These are phyloP conservation scores for Hestina assimilis DNA, from an alignment of 1,140 invertebrate species.

Conservation along the genomic window DNA sequence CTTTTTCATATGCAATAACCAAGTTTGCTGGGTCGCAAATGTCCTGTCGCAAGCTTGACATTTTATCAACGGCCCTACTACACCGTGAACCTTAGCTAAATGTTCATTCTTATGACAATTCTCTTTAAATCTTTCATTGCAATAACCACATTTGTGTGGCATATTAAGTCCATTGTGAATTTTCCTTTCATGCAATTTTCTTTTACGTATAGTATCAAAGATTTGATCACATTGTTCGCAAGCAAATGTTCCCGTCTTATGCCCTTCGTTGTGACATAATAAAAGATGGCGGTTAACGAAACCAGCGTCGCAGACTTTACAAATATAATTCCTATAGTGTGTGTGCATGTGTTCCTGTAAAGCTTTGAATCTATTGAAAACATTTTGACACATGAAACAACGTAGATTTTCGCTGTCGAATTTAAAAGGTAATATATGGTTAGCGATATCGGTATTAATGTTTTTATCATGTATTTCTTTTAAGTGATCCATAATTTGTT, in stretches of 20 bases:
- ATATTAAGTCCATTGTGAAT: conserved; percentile 37
- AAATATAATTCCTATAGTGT: conserved; percentile 54
- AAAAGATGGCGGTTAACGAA: conserved; percentile 41
- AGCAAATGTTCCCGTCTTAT: conserved; percentile 38
- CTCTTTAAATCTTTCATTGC: conserved; percentile 43
- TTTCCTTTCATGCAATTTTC: conserved; percentile 39
- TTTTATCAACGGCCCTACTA: conserved; percentile 32
- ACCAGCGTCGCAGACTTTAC: conserved; percentile 45
- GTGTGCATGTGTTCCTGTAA: conserved; percentile 50
- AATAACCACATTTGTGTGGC: conserved; percentile 50
- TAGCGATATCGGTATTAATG: conserved; percentile 41
- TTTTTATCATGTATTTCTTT: conserved; percentile 38
- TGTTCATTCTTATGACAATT: conserved; percentile 47
- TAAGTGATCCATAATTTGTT: conserved; percentile 42
- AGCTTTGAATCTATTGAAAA: conserved; percentile 46
- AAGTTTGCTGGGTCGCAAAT: conserved; percentile 38
- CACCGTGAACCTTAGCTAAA: conserved; percentile 42
- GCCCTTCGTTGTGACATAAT: conserved; percentile 37
- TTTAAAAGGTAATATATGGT: conserved; percentile 50
- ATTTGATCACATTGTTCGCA: conserved; percentile 44
- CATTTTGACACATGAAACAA: conserved; percentile 46
- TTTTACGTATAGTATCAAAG: conserved; percentile 40
- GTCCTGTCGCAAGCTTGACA: conserved; percentile 52
- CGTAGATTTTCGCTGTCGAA: conserved; percentile 35
- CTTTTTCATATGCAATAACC: conserved; percentile 46